Percentiles rank a stretch among this genome's conserved stretches.
Conservation (phyloP, 2,113 vertebrate genomes). For the Saccopteryx bilineata region DNA sequence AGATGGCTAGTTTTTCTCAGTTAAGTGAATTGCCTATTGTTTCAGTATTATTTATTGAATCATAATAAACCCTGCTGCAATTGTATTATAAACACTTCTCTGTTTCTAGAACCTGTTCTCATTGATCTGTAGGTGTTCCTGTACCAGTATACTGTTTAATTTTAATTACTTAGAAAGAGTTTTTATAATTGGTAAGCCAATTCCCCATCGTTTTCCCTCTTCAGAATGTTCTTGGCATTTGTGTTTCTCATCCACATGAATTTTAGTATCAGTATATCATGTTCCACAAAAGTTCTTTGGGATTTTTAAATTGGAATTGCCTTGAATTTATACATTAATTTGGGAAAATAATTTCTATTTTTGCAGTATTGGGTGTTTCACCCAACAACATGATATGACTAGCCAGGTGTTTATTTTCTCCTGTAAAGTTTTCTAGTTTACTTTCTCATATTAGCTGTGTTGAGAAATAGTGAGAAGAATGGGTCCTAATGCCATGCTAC, state of each 20-base stretch:
- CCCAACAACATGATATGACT: not conserved
- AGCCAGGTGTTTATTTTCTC: conserved; percentile 5
- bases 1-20: not conserved
- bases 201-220: not conserved
- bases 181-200: not conserved
- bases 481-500: not conserved
- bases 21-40: not conserved
- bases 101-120: conserved; percentile 28
- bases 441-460: not conserved
- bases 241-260: not conserved
- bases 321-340: conserved; percentile 52
- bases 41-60: conserved; percentile 42
- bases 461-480: not conserved
- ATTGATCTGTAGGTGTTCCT: not conserved
- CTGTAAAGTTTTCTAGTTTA: conserved; percentile 25
- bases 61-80: not conserved
- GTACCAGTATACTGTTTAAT: not conserved
- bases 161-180: conserved; percentile 9
- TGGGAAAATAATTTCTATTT: not conserved
- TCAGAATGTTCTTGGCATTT: conserved; percentile 48
- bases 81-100: not conserved
- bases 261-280: conserved; percentile 28
- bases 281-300: not conserved
- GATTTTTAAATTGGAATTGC: not conserved
- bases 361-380: not conserved